A percentile compares a stretch with the other conserved stretches of the same genome.
phyloP scores from a whole-genome alignment of 2,797 vertebrate species.

The Peromyscus eremicus region DNA sequence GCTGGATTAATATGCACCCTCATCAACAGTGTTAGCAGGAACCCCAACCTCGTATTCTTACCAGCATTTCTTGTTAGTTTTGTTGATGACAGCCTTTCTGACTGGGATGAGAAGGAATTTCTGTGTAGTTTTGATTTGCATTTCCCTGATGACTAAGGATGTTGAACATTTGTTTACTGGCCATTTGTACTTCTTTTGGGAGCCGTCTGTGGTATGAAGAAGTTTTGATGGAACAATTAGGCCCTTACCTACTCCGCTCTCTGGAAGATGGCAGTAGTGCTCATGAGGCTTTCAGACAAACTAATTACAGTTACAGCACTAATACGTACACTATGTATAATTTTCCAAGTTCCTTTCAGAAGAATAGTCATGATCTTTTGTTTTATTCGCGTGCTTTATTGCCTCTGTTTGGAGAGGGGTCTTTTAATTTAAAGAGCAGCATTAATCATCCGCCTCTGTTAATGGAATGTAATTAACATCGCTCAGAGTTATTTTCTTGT shows the following conservation, averaged over 20 bases:
- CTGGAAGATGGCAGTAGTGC: neutral
- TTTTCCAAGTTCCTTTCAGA: slow-evolving; percentile 12
- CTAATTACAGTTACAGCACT: neutral
- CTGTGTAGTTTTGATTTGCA: neutral
- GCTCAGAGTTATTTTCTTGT: neutral
- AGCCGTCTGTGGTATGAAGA: neutral
- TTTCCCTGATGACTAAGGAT: neutral
- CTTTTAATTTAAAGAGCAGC: slow-evolving; percentile 3
- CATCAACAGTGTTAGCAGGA: neutral
- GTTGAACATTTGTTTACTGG: neutral
- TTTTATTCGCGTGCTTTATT: neutral
- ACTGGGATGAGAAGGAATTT: neutral
- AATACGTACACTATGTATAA: neutral
- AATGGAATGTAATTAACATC: neutral
- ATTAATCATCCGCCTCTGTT: neutral
- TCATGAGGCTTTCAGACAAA: neutral
- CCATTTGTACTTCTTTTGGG: neutral
- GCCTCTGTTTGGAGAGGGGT: neutral
- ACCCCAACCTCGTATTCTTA: neutral
- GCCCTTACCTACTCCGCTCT: neutral
- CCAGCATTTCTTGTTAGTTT: neutral
- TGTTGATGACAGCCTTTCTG: neutral
- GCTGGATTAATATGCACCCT: neutral
- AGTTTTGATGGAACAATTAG: neutral
- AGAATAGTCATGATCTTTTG: neutral